These are phyloP conservation scores for Ameiurus melas DNA, from an alignment of 2,113 vertebrate species.

Conservation along the genomic window DNA sequence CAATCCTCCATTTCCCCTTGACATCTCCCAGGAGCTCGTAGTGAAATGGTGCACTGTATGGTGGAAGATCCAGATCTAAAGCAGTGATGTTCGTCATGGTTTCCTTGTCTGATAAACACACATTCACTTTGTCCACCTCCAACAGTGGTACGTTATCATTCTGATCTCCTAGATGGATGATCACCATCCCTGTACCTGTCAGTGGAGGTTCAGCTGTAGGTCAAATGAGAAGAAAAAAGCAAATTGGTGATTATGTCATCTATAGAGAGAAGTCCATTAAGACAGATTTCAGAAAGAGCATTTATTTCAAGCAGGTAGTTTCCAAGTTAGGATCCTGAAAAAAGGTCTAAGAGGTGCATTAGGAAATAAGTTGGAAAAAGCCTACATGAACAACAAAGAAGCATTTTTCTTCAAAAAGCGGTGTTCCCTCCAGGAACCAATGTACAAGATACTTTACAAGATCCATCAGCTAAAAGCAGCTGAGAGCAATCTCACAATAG, in stretches of 20 bases:
- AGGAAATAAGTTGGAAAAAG: background rate
- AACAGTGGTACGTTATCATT: slow-evolving; percentile 50
- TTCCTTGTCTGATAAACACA: slow-evolving; percentile 40
- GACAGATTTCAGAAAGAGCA: background rate
- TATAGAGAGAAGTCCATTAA: background rate
- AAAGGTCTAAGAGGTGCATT: background rate
- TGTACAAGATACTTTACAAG: background rate
- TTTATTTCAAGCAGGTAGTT: background rate
- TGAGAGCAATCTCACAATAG: background rate
- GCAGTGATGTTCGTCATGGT: slow-evolving; percentile 61
- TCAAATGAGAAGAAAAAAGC: background rate
- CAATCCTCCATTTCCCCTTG: slow-evolving; percentile 61
- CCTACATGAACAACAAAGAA: background rate
- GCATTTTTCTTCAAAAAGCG: background rate
- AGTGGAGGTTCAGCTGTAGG: slow-evolving; percentile 59
- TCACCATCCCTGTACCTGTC: slow-evolving; percentile 55
- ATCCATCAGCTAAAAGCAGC: background rate
- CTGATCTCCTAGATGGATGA: slow-evolving; percentile 45
- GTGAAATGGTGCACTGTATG: slow-evolving; percentile 61
- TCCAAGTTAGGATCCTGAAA: background rate
- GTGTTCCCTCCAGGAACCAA: background rate
- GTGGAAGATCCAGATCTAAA: slow-evolving; percentile 57
- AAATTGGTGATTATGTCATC: background rate
- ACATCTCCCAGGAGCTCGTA: slow-evolving; percentile 63
- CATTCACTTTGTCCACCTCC: background rate